Percentiles rank a stretch among this genome's conserved stretches.
These are phyloP conservation scores for Drosophila saltans DNA, from an alignment of 1,140 invertebrate species.

Conservation along the genomic window DNA sequence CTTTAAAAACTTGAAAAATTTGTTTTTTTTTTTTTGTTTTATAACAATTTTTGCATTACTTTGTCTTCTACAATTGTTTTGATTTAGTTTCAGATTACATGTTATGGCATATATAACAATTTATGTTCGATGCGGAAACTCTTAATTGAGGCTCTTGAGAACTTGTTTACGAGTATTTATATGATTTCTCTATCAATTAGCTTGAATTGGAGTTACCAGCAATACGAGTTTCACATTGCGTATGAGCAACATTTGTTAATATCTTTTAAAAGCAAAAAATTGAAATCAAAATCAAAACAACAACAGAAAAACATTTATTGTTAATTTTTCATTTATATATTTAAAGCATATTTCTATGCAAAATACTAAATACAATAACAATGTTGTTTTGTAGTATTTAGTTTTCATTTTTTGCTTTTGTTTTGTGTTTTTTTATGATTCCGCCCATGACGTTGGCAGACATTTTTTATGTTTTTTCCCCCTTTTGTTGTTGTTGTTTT, in stretches of 20 bases:
- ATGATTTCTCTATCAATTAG: background rate
- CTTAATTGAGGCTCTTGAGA: background rate
- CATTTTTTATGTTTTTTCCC: constrained; percentile 11
- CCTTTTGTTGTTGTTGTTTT: no score
- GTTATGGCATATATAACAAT: background rate
- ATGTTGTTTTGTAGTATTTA: background rate
- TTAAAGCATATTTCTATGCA: constrained; percentile 2
- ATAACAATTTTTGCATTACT: no score
- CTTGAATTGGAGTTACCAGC: background rate
- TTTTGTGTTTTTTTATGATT: constrained; percentile 24
- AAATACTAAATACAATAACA: background rate
- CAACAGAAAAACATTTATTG: background rate
- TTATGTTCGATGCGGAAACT: background rate
- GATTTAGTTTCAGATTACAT: background rate
- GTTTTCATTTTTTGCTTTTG: constrained; percentile 16
- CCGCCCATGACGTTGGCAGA: constrained; percentile 56
- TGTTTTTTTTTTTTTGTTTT: no score
- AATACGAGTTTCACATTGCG: background rate
- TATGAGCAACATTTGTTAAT: background rate
- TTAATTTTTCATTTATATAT: background rate
- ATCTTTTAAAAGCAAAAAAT: background rate
- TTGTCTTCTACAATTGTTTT: background rate
- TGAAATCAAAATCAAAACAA: background rate
- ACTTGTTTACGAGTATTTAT: background rate
- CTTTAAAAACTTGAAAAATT: no score